Evolutionary conservation across 2,888 invertebrate genomes (phyloP).

Genomic region (Glaucopsyche alexis): DNA sequence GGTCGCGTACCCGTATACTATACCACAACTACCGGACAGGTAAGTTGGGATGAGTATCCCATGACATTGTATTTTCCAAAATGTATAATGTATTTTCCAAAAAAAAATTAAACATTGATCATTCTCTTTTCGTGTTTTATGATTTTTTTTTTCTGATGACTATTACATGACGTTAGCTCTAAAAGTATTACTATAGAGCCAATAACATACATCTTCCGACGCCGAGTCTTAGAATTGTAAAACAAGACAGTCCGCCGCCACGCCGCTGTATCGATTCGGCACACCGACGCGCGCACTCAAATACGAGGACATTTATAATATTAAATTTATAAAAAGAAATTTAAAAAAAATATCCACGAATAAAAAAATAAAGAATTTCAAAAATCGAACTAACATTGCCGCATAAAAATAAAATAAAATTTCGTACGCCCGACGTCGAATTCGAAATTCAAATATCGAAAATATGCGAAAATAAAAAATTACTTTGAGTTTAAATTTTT

Average conservation of each 20-base stretch:
- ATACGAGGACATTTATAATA: constrained; percentile 1
- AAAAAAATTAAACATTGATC: too few relatives aligned
- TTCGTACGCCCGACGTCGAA: not conserved
- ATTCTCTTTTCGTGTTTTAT: too few relatives aligned
- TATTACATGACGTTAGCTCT: not conserved
- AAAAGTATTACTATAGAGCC: constrained; percentile 30
- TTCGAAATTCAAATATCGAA: constrained; percentile 1
- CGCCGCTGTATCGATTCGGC: constrained; percentile 72
- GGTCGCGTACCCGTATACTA: too few relatives aligned
- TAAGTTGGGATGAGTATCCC: too few relatives aligned
- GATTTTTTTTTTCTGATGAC: not conserved
- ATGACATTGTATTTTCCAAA: too few relatives aligned
- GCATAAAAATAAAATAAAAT: not conserved
- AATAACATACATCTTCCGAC: constrained; percentile 39
- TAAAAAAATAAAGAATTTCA: not conserved
- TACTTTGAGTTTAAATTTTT: not conserved
- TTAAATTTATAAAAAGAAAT: not conserved
- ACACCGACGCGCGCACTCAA: constrained; percentile 68
- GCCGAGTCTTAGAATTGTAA: constrained; percentile 58
- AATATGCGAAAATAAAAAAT: not conserved
- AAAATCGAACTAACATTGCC: not conserved
- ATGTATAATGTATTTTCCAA: too few relatives aligned
- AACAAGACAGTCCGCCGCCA: constrained; percentile 76
- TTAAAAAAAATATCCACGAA: not conserved
- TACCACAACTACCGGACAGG: too few relatives aligned